phyloP scores from a whole-genome alignment of 2,797 vertebrate species.

The Aplochiton taeniatus region DNA sequence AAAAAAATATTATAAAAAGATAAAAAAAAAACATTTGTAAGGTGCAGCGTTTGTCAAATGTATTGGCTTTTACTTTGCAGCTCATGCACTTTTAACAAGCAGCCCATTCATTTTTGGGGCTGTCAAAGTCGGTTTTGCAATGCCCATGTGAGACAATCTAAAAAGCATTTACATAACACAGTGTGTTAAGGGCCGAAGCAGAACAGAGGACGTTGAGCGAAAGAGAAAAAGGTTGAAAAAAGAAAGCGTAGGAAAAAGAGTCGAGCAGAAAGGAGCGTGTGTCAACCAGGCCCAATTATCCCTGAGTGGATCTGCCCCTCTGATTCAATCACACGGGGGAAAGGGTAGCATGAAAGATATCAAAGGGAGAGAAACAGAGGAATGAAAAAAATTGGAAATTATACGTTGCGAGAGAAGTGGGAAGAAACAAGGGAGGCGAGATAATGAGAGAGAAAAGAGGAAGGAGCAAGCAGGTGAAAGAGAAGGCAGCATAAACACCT shows the following conservation, averaged over 20 bases:
- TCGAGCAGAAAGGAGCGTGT: background rate
- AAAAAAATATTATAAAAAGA: too few relatives aligned
- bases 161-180: conserved; percentile 35
- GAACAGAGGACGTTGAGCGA: background rate
- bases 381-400: too few relatives aligned
- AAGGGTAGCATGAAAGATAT: conserved; percentile 12
- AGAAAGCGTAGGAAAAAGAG: too few relatives aligned
- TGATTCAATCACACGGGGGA: conserved; percentile 35
- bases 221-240: background rate
- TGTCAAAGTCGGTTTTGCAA: conserved; percentile 4
- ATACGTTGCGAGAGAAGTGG: too few relatives aligned
- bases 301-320: conserved; percentile 29
- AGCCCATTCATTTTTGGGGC: conserved; percentile 3
- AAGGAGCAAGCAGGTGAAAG: background rate
- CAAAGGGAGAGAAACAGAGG: too few relatives aligned
- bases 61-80: background rate
- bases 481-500: background rate
- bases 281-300: conserved; percentile 28
- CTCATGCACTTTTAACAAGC: background rate
- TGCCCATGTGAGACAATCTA: conserved; percentile 12
- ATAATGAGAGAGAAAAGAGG: conserved; percentile 6
- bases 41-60: too few relatives aligned
- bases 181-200: conserved; percentile 18
- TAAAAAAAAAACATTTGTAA: too few relatives aligned
- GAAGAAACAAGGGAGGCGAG: background rate